Evolutionary conservation across 2,797 vertebrate species (phyloP).

Genomic region (Cuculus canorus): DNA sequence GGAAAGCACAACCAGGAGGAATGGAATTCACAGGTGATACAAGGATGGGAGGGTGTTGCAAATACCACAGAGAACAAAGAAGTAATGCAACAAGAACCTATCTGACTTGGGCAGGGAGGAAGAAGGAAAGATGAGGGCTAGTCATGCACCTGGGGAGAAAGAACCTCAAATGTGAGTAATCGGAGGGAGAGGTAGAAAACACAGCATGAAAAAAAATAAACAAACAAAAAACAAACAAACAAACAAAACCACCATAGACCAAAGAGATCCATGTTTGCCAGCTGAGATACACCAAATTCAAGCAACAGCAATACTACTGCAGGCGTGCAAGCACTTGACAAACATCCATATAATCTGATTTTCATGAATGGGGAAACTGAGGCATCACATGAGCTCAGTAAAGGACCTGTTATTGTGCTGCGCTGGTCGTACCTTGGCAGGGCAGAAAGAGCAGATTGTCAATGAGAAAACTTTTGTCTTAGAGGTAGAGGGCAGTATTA

Average conservation of each 20-base stretch:
- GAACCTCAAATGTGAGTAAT: background rate
- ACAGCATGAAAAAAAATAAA: background rate
- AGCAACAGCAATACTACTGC: background rate
- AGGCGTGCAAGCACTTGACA: background rate
- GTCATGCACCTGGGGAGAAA: background rate
- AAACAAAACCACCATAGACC: background rate
- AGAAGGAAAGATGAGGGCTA: conserved; percentile 10
- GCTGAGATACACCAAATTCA: background rate
- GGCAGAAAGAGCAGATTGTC: background rate
- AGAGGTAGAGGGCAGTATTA: background rate
- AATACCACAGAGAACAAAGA: conserved; percentile 69
- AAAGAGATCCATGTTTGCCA: background rate
- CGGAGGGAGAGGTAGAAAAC: background rate
- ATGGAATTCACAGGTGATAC: conserved; percentile 71
- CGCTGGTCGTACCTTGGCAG: background rate
- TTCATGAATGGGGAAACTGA: background rate
- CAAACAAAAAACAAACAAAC: background rate
- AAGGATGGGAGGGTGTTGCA: conserved; percentile 45
- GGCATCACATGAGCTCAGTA: background rate
- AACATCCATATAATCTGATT: background rate
- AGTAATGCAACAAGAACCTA: conserved; percentile 46
- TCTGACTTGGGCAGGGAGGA: conserved; percentile 16
- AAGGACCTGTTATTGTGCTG: background rate
- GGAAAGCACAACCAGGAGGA: conserved; percentile 54
- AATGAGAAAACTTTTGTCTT: background rate